Evolutionary conservation across 2,113 vertebrate species (phyloP).

Genomic region (Microcebus griseorufus): DNA sequence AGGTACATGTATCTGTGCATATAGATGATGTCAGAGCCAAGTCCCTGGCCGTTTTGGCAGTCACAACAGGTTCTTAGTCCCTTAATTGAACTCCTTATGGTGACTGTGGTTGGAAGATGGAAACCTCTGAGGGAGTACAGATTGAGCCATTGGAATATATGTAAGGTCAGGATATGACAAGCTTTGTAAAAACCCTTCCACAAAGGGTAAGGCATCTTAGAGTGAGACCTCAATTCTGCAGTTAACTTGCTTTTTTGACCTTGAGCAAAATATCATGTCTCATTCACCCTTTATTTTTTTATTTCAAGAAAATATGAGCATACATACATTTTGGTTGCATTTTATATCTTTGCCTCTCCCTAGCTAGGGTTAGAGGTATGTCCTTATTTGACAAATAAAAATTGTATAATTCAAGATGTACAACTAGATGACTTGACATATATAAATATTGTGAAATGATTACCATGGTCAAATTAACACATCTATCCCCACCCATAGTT

Average conservation of each 20-base stretch:
- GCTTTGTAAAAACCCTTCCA: neutral
- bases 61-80: neutral
- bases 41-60: neutral
- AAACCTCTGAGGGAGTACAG: neutral
- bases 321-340: no score
- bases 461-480: no score
- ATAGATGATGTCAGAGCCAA: constrained; percentile 1
- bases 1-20: neutral
- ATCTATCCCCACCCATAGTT: neutral
- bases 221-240: neutral
- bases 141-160: neutral
- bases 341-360: no score
- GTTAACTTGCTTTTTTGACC: neutral
- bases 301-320: no score
- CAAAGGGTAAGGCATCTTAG: neutral
- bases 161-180: neutral
- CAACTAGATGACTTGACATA: no score
- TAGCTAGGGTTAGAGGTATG: no score
- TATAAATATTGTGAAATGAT: neutral
- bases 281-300: neutral
- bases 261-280: constrained; percentile 11
- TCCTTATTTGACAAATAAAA: neutral
- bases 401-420: neutral
- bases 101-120: neutral
- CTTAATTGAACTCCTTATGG: neutral